Percentiles rank a stretch among this genome's conserved stretches.
phyloP scores from a whole-genome alignment of 2,888 invertebrate species.

The Aspidapion aeneum region DNA sequence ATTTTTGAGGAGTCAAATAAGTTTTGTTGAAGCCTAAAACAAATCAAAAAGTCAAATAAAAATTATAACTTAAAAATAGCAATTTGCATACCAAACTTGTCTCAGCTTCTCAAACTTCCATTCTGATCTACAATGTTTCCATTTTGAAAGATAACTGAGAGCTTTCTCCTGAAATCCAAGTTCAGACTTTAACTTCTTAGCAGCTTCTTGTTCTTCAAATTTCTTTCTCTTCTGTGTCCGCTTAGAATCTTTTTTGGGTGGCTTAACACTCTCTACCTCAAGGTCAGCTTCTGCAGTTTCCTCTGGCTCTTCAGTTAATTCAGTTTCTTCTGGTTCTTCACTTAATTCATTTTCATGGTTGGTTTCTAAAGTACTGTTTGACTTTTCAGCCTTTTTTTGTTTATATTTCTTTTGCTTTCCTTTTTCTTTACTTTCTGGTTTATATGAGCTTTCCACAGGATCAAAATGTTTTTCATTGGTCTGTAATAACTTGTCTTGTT shows the following conservation, averaged over 20 bases:
- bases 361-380: neutral
- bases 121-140: constrained; percentile 65
- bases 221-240: constrained; percentile 64
- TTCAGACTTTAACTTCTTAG: constrained; percentile 53
- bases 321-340: no score
- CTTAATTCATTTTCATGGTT: constrained; percentile 5
- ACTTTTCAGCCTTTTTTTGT: constrained; percentile 4
- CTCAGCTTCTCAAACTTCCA: constrained; percentile 81
- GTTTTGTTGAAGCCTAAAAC: constrained; percentile 55
- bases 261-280: constrained; percentile 26
- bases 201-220: constrained; percentile 54
- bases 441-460: neutral
- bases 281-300: neutral
- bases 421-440: neutral
- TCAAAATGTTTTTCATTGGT: neutral
- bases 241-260: constrained; percentile 51
- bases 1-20: constrained; percentile 60
- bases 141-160: constrained; percentile 65
- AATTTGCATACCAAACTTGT: constrained; percentile 76
- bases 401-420: constrained; percentile 4
- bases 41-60: neutral
- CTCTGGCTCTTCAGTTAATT: constrained; percentile 2
- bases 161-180: constrained; percentile 58
- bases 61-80: neutral
- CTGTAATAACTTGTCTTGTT: neutral